Evolutionary conservation across 2,888 invertebrate genomes (phyloP), one percentile per base, ranked within the genome.

Genomic region (Leptothorax acervorum): DNA sequence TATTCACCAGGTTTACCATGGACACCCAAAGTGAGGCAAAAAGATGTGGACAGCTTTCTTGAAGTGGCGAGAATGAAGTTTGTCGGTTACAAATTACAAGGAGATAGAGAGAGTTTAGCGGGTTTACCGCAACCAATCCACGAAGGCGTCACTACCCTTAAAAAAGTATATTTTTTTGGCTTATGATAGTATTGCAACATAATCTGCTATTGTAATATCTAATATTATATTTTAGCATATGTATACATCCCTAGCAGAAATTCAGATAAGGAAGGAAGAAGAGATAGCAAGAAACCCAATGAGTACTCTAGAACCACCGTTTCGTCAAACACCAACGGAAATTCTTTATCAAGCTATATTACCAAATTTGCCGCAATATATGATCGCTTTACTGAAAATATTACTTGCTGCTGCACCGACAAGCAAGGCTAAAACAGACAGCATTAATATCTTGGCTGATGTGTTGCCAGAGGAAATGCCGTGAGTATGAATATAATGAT

Each of bases 381-480:
- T 99, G 97, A 99, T 99, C 93, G 99, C 99, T 35, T 95, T 99
- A 79, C 95, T 99, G 74, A 99, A 99, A 96, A 98, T 99, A 91
- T 96, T 99, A 82, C 96, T 99, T 82, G 99, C 99, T 48, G 99
- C 99, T 79, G 99, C 99, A 53, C 99, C 99, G 5, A 99, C 99
- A n/a, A 99, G 99, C n/a, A 99, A 99, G 95, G 97, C 98, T 6
- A 99, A 99, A 95, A 98, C 98, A 12, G 99, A 99, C 94, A 99
- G 99, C 73, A 98, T 99, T 92, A 99, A 99, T 95, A 99, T 99
- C 65, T 97, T 99, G 97, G 98, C 99, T 60, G 99, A 99, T 95
- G 98, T 99, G 71, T 95, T 99, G 90, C 99, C 99, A 0, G 99
- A 99, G 95, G 99, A 99, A 95, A 99, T 99, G 98, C 99, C 99